phyloP scores from a whole-genome alignment of 2,797 vertebrate genomes.

The Enteromius afrohamiltoni region DNA sequence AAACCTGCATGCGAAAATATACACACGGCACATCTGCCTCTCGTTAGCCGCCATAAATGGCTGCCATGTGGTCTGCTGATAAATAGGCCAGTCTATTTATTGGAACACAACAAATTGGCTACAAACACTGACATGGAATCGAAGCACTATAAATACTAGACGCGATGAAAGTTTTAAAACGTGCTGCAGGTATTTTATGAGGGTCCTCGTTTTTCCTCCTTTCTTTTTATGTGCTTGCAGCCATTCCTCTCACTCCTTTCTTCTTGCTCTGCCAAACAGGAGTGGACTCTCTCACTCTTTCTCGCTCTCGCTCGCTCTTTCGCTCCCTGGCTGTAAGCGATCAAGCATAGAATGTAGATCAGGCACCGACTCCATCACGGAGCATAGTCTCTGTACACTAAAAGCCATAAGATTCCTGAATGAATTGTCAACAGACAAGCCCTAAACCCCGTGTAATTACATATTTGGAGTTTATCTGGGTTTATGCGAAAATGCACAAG shows the following conservation, averaged over 20 bases:
- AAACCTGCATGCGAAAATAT: constrained; percentile 81
- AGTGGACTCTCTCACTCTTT: constrained; percentile 19
- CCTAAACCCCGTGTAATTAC: constrained; percentile 87
- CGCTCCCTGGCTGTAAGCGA: constrained; percentile 32
- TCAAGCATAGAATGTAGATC: constrained; percentile 43
- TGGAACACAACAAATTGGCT: constrained; percentile 87
- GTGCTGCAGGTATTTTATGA: constrained; percentile 80
- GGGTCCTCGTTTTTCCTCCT: constrained; percentile 67
- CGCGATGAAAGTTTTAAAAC: constrained; percentile 82
- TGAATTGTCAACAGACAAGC: constrained; percentile 83
- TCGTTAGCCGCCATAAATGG: constrained; percentile 85
- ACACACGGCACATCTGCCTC: constrained; percentile 88
- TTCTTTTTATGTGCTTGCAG: constrained; percentile 73
- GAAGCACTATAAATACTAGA: constrained; percentile 81
- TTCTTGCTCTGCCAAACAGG: constrained; percentile 68
- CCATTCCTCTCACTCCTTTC: constrained; percentile 73
- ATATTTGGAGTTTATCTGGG: constrained; percentile 87
- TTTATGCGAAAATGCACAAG: constrained; percentile 85
- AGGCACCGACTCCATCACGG: constrained; percentile 19
- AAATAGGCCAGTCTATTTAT: constrained; percentile 86
- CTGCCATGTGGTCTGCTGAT: constrained; percentile 87
- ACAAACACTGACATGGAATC: constrained; percentile 85
- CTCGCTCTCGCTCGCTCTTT: neutral
- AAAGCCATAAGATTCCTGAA: constrained; percentile 80
- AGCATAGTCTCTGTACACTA: constrained; percentile 24